A percentile compares a stretch with the other conserved stretches of the same genome.
phyloP scores from a whole-genome alignment of 2,113 vertebrate genomes.

The Melanotaenia duboulayi region DNA sequence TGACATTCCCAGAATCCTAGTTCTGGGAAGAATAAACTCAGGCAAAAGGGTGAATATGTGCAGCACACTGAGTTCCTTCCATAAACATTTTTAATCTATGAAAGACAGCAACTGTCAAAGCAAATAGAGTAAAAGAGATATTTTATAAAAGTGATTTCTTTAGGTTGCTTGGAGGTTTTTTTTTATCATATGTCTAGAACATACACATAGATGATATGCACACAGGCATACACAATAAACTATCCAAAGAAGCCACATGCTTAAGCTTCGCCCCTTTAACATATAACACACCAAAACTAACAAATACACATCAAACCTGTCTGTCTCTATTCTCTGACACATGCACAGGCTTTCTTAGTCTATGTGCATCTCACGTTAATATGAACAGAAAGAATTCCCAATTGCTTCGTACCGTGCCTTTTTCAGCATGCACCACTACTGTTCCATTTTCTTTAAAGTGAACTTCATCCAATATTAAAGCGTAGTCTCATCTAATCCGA shows the following conservation, averaged over 20 bases:
- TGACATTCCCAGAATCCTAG: not conserved
- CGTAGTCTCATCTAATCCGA: conserved; percentile 46
- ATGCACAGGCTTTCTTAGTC: conserved; percentile 19
- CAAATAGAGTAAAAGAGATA: conserved; percentile 42
- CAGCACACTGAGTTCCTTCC: conserved; percentile 23
- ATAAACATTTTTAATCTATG: conserved; percentile 42
- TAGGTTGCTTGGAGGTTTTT: conserved; percentile 48
- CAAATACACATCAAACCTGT: conserved; percentile 26
- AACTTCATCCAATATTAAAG: conserved; percentile 75
- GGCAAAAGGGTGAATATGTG: conserved; percentile 20
- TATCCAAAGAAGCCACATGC: not conserved
- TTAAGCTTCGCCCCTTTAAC: conserved; percentile 17
- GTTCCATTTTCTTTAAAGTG: conserved; percentile 64
- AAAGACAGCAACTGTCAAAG: conserved; percentile 43
- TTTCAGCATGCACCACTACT: conserved; percentile 31
- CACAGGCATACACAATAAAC: not conserved
- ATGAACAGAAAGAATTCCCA: conserved; percentile 54
- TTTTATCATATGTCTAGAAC: conserved; percentile 45
- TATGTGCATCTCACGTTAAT: conserved; percentile 46
- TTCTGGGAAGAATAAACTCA: conserved; percentile 24
- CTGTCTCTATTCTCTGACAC: conserved; percentile 15
- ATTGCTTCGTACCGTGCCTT: conserved; percentile 47
- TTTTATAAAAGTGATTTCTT: conserved; percentile 39
- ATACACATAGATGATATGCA: not conserved
- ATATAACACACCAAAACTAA: conserved; percentile 24